Conservation (phyloP, 2,797 vertebrate genomes). For the Poecilia picta region DNA sequence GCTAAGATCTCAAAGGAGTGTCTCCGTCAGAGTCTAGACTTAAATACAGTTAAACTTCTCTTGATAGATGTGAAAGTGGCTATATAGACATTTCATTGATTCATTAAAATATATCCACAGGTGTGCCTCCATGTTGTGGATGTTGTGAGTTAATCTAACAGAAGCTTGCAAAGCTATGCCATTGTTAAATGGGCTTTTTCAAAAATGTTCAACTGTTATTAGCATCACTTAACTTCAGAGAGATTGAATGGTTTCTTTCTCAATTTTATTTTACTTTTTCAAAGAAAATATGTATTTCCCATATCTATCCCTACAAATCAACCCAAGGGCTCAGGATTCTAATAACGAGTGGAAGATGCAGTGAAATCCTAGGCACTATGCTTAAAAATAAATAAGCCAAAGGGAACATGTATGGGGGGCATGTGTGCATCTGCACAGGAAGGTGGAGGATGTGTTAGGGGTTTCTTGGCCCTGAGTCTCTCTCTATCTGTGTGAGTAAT, state of each 20-base stretch:
- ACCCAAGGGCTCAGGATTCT: slow-evolving; percentile 72
- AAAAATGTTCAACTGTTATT: not conserved
- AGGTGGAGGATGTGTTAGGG: slow-evolving; percentile 60
- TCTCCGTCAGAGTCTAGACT: no score
- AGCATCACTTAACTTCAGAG: not conserved
- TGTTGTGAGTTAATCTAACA: not conserved
- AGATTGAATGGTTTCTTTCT: not conserved
- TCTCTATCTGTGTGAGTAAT: slow-evolving; percentile 92
- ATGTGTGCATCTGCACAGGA: slow-evolving; percentile 13
- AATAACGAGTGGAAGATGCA: slow-evolving; percentile 89
- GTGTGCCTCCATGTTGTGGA: not conserved
- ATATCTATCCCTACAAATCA: slow-evolving; percentile 58
- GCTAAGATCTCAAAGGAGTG: no score
- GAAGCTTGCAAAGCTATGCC: not conserved
- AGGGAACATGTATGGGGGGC: slow-evolving; percentile 37
- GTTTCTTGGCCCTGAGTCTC: slow-evolving; percentile 78
- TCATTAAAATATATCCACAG: not conserved
- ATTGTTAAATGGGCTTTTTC: not conserved
- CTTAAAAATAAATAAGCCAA: slow-evolving; percentile 86
- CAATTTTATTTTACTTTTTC: not conserved
- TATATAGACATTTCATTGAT: not conserved
- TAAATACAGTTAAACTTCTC: no score
- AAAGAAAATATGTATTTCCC: slow-evolving; percentile 78
- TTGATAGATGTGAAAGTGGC: no score
- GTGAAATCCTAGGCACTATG: slow-evolving; percentile 87